Base-by-base conservation (phyloP, 1,140 invertebrate genomes). In the Megathymus violae region DNA sequence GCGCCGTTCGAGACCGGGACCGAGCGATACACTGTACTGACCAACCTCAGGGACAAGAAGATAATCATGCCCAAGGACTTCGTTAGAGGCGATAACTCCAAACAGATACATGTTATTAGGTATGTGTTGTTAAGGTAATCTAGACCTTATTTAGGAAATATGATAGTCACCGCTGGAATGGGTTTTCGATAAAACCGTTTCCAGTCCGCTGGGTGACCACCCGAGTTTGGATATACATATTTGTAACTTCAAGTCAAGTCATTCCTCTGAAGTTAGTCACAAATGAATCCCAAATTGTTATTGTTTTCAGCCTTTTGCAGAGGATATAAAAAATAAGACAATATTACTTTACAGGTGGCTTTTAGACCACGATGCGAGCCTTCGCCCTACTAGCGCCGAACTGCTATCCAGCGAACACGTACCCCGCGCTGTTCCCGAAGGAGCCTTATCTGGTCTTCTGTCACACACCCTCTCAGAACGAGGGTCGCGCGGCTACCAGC, bases 371-470 rank as follows among this genome's bases (percentile, higher is more conserved):
- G 96, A 98, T 87, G 94, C 97, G 0, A 93, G 92, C 50, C 91
- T 94, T 68, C 91, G 98, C 14, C 98, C 98, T 0, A 96, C 96
- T 0, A 96, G 97, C 6, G 91, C 94, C 61, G 96, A 98, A 82
- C 89, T 99, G 9, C 90, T 98, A 3, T 91, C 94, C 44, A 97
- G 96, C 0, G 94, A 96, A 59, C 93, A 96, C 67, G 91, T 99
- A 4, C 97, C 98, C 3, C 95, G 88, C 94, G 22, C 94, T 92
- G 93, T 97, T 19, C 96, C 97, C 80, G 96, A 97, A 78, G 93
- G 94, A 6, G 95, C 96, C 76, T 78, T 98, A 6, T 94, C 95
- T 63, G 95, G 96, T 68, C 93, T 96, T 66, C 89, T 98, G 14
- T 70, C 80, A 0, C 88, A 88, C 59, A 75, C 85, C 0, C 71